Percentiles rank a stretch among this genome's conserved stretches.
phyloP scores from a whole-genome alignment of 2,113 vertebrate genomes.

The Anolis carolinensis region DNA sequence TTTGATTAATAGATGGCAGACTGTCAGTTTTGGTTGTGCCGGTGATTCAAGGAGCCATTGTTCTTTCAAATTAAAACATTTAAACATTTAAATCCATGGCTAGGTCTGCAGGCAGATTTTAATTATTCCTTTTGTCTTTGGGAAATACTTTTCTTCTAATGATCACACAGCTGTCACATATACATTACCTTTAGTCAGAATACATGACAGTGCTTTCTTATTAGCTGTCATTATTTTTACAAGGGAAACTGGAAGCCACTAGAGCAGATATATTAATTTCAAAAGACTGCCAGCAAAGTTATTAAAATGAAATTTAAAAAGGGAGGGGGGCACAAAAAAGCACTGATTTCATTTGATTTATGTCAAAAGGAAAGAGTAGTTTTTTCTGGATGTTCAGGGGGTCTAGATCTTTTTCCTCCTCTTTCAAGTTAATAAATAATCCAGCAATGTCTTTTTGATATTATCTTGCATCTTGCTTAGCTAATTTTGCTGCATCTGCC shows the following conservation, averaged over 20 bases:
- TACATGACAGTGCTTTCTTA: conserved; percentile 65
- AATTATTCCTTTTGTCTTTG: conserved; percentile 78
- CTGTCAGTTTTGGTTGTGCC: conserved; percentile 68
- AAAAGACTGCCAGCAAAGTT: conserved; percentile 52
- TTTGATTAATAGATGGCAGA: conserved; percentile 68
- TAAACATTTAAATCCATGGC: conserved; percentile 77
- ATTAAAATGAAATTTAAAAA: conserved; percentile 48
- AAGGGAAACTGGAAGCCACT: conserved; percentile 50
- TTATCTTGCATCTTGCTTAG: conserved; percentile 15
- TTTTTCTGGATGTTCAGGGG: conserved; percentile 30
- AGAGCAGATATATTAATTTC: conserved; percentile 67
- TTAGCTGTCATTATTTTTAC: conserved; percentile 65
- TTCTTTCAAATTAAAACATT: conserved; percentile 81
- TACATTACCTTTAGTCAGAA: conserved; percentile 61
- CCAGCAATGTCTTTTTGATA: neutral
- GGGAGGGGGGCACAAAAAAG: neutral
- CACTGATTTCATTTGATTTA: conserved; percentile 36
- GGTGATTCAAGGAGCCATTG: conserved; percentile 73
- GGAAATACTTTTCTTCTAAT: conserved; percentile 57
- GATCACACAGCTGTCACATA: conserved; percentile 73
- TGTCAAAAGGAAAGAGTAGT: neutral
- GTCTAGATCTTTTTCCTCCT: neutral
- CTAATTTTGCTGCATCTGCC: neutral
- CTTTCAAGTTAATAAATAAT: neutral
- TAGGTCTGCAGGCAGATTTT: conserved; percentile 72